Conservation (phyloP, 2,797 vertebrate genomes). For the Pseudomugil tenellus region DNA sequence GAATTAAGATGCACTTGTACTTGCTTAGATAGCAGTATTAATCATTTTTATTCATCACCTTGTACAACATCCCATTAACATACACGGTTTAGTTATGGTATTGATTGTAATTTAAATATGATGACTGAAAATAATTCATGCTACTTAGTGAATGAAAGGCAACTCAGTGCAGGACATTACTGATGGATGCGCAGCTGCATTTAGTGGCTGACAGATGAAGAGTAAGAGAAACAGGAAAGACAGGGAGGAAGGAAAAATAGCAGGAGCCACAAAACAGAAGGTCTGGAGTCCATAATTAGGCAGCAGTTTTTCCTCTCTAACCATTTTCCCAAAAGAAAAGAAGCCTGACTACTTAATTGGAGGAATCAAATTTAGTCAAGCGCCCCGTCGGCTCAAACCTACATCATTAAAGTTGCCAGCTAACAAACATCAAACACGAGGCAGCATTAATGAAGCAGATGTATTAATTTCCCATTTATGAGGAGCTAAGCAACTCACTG, state of each 20-base stretch:
- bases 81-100: conserved; percentile 80
- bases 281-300: conserved; percentile 87
- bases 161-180: conserved; percentile 75
- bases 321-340: conserved; percentile 85
- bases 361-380: conserved; percentile 90
- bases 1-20: conserved; percentile 68
- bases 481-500: conserved; percentile 90
- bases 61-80: conserved; percentile 84
- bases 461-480: conserved; percentile 97
- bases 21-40: conserved; percentile 62
- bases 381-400: conserved; percentile 86
- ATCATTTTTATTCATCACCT: conserved; percentile 75
- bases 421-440: conserved; percentile 92
- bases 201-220: conserved; percentile 73
- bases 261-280: conserved; percentile 73
- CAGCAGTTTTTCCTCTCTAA: conserved; percentile 78
- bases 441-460: conserved; percentile 95
- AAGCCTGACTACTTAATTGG: conserved; percentile 89
- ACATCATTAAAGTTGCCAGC: conserved; percentile 94
- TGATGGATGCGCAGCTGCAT: conserved; percentile 81
- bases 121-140: conserved; percentile 90
- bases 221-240: conserved; percentile 48
- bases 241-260: conserved; percentile 33
- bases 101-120: conserved; percentile 84
- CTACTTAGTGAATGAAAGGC: conserved; percentile 86